phyloP scores from a whole-genome alignment of 2,888 invertebrate species.

The Salticus scenicus region DNA sequence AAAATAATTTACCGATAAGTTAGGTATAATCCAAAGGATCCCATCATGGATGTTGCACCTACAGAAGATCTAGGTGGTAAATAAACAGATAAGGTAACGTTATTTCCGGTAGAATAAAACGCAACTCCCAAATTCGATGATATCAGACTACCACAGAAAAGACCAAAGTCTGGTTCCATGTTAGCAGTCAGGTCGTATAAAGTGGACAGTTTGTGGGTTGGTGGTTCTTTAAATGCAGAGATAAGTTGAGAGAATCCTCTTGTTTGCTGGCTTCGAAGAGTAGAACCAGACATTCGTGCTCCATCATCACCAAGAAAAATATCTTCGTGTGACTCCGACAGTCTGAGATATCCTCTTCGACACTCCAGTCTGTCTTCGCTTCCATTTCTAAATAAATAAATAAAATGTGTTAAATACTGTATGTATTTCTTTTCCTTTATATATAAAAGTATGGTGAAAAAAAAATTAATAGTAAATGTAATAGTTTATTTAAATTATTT shows the following conservation, averaged over 20 bases:
- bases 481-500: too few relatives aligned
- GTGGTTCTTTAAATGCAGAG: conserved; percentile 66
- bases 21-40: conserved; percentile 81
- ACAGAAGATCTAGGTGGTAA: conserved; percentile 82
- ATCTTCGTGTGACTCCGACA: conserved; percentile 54
- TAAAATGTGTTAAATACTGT: too few relatives aligned
- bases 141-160: conserved; percentile 61
- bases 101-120: conserved; percentile 80
- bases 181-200: conserved; percentile 49
- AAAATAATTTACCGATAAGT: conserved; percentile 75
- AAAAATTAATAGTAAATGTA: too few relatives aligned
- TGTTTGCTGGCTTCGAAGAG: conserved; percentile 65
- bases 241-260: conserved; percentile 68
- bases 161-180: conserved; percentile 60
- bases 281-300: conserved; percentile 16
- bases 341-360: conserved; percentile 41
- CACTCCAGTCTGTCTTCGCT: conserved; percentile 50
- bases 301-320: conserved; percentile 54
- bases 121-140: conserved; percentile 50
- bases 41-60: conserved; percentile 76
- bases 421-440: too few relatives aligned
- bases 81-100: conserved; percentile 84
- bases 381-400: conserved; percentile 27
- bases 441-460: too few relatives aligned
- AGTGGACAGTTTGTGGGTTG: conserved; percentile 44